A percentile compares a stretch with the other conserved stretches of the same genome.
phyloP scores from a whole-genome alignment of 2,797 vertebrate species.

The Acanthiza pusilla region DNA sequence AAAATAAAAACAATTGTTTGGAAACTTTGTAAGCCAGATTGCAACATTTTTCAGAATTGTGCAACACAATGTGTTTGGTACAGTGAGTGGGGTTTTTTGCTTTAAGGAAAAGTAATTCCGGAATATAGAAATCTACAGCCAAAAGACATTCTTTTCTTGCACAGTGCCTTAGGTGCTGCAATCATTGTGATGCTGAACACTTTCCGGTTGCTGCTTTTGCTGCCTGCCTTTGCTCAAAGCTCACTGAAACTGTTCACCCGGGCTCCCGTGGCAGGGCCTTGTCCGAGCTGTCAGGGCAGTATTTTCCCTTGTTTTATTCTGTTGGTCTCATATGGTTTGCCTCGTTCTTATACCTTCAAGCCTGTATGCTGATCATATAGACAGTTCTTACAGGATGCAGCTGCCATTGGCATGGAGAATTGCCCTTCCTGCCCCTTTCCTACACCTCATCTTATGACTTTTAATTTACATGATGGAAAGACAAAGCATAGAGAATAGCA shows the following conservation, averaged over 20 bases:
- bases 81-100: fast-evolving
- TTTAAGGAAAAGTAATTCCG: not conserved
- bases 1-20: not conserved
- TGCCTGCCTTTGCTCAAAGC: not conserved
- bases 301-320: not conserved
- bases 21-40: not conserved
- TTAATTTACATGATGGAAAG: not conserved
- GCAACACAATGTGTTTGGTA: not conserved
- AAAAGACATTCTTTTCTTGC: not conserved
- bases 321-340: not conserved
- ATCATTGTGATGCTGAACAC: not conserved
- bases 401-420: not conserved
- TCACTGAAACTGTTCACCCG: not conserved
- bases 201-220: not conserved
- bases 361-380: not conserved
- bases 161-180: not conserved
- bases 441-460: not conserved
- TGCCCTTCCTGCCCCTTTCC: not conserved
- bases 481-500: not conserved
- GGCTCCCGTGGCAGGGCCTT: not conserved
- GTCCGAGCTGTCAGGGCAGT: not conserved
- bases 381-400: not conserved
- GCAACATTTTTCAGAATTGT: not conserved
- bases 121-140: not conserved
- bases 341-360: not conserved